A percentile compares a stretch with the other conserved stretches of the same genome.
phyloP scores from a whole-genome alignment of 2,888 invertebrate genomes.

The Palloptera scutellata region DNA sequence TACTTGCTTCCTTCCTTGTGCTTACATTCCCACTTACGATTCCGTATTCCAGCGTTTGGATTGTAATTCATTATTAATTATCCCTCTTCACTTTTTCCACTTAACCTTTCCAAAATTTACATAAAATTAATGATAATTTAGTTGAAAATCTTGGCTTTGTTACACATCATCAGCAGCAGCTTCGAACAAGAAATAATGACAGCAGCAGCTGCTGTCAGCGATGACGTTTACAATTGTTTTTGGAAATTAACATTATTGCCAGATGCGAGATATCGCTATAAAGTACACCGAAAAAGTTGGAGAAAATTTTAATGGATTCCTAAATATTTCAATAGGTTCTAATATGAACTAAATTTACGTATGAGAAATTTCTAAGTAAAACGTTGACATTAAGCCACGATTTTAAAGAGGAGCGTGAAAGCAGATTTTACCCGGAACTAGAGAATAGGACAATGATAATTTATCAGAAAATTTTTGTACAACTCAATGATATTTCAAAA shows the following conservation, averaged over 20 bases:
- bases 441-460: too few species aligned
- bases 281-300: not conserved
- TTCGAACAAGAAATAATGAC: slow-evolving; percentile 27
- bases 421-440: too few species aligned
- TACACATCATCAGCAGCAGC: slow-evolving; percentile 35
- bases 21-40: slow-evolving; percentile 64
- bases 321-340: too few species aligned
- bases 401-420: too few species aligned
- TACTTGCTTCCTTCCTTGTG: slow-evolving; percentile 58
- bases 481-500: too few species aligned
- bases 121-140: slow-evolving; percentile 5
- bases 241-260: not conserved
- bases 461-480: not conserved
- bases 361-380: too few species aligned
- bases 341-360: too few species aligned
- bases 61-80: slow-evolving; percentile 57
- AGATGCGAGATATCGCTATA: not conserved
- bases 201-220: slow-evolving; percentile 20
- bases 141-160: slow-evolving; percentile 17
- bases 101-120: not conserved
- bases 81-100: not conserved
- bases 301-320: too few species aligned
- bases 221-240: slow-evolving; percentile 12
- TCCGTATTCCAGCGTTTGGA: slow-evolving; percentile 59
- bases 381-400: too few species aligned